These are phyloP conservation scores for Sardina pilchardus DNA, from an alignment of 2,113 vertebrate genomes.

Conservation along the genomic window DNA sequence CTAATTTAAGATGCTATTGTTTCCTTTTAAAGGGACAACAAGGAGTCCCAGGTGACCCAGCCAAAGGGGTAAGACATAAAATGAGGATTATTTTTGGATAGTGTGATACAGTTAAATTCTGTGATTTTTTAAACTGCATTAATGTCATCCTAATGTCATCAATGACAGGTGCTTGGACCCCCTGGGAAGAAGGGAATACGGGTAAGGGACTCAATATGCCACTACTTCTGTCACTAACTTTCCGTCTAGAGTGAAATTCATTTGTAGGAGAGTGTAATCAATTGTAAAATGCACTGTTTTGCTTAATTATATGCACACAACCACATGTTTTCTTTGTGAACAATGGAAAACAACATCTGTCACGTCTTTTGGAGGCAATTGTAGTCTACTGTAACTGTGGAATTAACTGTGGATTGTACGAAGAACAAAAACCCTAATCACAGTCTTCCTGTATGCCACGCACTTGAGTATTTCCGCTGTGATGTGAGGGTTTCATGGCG, in stretches of 20 bases:
- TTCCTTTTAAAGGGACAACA: conserved; percentile 66
- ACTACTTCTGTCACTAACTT: not conserved
- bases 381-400: not conserved
- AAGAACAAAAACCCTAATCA: too few species aligned
- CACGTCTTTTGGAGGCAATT: not conserved
- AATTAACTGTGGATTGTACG: too few species aligned
- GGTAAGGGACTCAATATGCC: conserved; percentile 66
- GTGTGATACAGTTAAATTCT: conserved; percentile 5
- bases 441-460: too few species aligned
- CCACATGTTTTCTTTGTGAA: not conserved
- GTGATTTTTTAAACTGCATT: not conserved
- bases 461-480: too few species aligned
- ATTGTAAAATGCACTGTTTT: not conserved
- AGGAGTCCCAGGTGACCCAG: conserved; percentile 80
- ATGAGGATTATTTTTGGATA: not conserved
- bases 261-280: not conserved
- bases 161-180: conserved; percentile 83
- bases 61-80: conserved; percentile 76
- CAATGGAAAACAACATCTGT: not conserved
- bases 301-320: not conserved
- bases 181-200: conserved; percentile 80
- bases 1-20: conserved; percentile 2
- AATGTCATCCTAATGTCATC: conserved; percentile 6
- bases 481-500: not conserved
- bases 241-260: too few species aligned